Evolutionary conservation across 2,113 vertebrate species (phyloP), one percentile per base, ranked within the genome.

Genomic region (Sapayoa aenigma): DNA sequence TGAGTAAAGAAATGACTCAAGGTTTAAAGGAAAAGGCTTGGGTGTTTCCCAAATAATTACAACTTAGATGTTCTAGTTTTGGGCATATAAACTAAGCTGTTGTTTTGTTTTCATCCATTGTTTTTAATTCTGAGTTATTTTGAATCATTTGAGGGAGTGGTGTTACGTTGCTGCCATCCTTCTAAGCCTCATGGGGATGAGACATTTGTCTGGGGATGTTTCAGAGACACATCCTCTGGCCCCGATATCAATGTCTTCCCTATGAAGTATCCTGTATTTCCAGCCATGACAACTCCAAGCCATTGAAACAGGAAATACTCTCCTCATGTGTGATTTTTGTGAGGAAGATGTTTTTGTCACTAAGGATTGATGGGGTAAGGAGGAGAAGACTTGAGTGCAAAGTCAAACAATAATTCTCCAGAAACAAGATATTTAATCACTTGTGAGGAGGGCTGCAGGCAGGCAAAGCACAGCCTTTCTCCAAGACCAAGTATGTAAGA

Each of bases 1-100:
- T 49, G 55, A 95, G 90, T 94, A 80, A 97, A 98, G 95, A 94
- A 95, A 92, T 91, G 81, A 85, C 85, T 96, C 87, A 92, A 69
- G 35, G 79, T 78, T 94, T 96, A 95, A 84, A 94, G 91, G 97
- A 95, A 95, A 88, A 95, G 31, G 62, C 74, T 49, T 96, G 79
- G 74, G 93, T 92, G 89, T 95, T 89, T 94, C 93, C 83, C 79
- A 95, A 87, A 89, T 91, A 89, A 59, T 78, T 89, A 31, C 28
- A 69, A 49, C 35, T 66, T 82, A 71, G 20, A 7, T 80, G 91
- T 86, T 94, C 88, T 91, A 50, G 87, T 86, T 89, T 55, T 89
- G 82, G 35, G 47, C 81, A 74, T 82, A 84, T 22, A 47, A 96
- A 67, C 63, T 71, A 68, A 95, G 76, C 56, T 79, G 16, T 79